These are phyloP conservation scores for Phaethon lepturus DNA, from an alignment of 2,113 vertebrate genomes.

Conservation along the genomic window DNA sequence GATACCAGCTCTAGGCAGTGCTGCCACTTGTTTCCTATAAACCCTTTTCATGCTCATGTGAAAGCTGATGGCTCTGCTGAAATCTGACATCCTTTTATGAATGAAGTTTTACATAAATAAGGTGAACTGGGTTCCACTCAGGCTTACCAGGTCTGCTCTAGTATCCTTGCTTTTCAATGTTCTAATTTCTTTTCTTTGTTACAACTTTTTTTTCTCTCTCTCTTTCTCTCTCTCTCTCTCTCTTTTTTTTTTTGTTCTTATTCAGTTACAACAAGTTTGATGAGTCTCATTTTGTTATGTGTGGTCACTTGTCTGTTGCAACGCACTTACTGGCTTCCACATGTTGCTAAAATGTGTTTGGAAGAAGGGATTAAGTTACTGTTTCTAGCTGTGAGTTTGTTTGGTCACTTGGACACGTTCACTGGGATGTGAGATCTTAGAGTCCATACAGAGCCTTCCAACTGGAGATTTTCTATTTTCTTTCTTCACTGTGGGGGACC, in stretches of 20 bases:
- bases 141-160: neutral
- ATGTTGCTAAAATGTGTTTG: conserved; percentile 38
- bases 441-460: neutral
- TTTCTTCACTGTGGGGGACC: neutral
- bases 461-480: neutral
- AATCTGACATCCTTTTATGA: neutral
- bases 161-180: neutral
- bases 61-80: neutral
- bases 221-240: neutral
- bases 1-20: neutral
- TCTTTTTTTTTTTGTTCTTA: neutral
- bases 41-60: neutral
- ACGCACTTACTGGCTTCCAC: conserved; percentile 20
- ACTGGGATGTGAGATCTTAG: neutral
- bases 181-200: neutral
- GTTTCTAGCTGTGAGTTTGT: conserved; percentile 53
- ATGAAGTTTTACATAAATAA: neutral
- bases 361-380: conserved; percentile 35
- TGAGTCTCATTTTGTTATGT: neutral
- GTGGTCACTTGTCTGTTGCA: conserved; percentile 11
- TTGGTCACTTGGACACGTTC: conserved; percentile 41
- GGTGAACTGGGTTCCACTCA: neutral
- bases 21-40: neutral
- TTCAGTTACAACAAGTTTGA: neutral
- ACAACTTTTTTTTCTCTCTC: neutral